Evolutionary conservation across 53 echinoderm and acorn worm species (phyloP).

Genomic region (Antedon mediterranea): DNA sequence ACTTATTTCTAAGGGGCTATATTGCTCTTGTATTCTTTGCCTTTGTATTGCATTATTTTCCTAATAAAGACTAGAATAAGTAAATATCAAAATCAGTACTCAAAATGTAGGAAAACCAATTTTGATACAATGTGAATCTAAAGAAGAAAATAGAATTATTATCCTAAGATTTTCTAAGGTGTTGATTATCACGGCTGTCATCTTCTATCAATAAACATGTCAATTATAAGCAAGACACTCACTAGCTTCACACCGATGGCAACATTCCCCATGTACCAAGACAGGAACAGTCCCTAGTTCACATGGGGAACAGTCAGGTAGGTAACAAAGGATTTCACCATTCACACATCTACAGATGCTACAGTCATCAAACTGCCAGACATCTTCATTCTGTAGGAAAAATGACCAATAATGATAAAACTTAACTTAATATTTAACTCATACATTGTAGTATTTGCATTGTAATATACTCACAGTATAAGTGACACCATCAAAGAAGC

Average conservation of each 20-base stretch:
- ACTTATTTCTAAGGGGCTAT: too few relatives aligned
- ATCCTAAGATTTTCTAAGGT: not conserved
- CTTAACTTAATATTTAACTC: too few relatives aligned
- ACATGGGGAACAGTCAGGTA: conserved; percentile 75
- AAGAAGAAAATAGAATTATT: too few relatives aligned
- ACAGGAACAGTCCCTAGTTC: conserved; percentile 62
- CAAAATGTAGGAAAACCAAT: too few relatives aligned
- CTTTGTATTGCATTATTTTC: too few relatives aligned
- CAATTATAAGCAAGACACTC: not conserved
- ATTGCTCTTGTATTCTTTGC: too few relatives aligned
- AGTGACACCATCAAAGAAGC: conserved; percentile 47
- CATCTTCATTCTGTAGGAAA: too few relatives aligned
- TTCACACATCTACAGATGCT: conserved; percentile 50
- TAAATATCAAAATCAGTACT: too few relatives aligned
- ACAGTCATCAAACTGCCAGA: conserved; percentile 64
- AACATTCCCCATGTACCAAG: conserved; percentile 55
- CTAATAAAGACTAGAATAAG: too few relatives aligned
- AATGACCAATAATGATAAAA: too few relatives aligned
- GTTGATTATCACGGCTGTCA: not conserved
- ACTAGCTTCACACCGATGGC: conserved; percentile 83
- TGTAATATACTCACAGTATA: conserved; percentile 88
- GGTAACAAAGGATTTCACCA: conserved; percentile 58
- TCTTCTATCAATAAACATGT: not conserved
- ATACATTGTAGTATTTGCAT: too few relatives aligned
- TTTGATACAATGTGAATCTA: too few relatives aligned